Conservation (phyloP, 2,113 vertebrate genomes). For the Grammomys dolichurus region DNA sequence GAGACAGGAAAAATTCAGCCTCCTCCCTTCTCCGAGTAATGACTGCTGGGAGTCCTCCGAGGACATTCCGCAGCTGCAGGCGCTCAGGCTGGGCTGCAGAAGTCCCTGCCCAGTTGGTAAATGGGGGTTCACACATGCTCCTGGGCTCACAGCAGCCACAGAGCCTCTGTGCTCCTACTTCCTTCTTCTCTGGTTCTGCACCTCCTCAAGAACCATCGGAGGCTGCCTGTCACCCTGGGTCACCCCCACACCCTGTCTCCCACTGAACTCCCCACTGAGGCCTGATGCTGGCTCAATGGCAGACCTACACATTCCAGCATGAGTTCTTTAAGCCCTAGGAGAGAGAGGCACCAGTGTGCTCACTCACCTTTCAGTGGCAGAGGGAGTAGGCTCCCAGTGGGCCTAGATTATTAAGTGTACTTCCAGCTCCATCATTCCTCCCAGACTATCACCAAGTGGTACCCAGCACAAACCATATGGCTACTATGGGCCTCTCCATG, state of each 20-base stretch:
- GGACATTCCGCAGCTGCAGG: conserved; percentile 24
- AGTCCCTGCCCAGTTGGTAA: conserved; percentile 10
- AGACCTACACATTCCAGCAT: neutral
- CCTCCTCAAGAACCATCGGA: neutral
- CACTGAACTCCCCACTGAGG: neutral
- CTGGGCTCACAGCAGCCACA: neutral
- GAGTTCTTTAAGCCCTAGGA: neutral
- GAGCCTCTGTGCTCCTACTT: neutral
- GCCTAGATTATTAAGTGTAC: neutral
- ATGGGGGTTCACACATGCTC: conserved; percentile 16
- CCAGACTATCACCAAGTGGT: neutral
- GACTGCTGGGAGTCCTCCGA: neutral
- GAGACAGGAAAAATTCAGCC: conserved; percentile 36
- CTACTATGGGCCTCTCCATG: neutral
- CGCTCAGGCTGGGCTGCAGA: conserved; percentile 35
- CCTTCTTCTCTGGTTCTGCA: neutral
- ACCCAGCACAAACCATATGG: neutral
- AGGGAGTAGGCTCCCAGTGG: neutral
- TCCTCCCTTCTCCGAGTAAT: neutral
- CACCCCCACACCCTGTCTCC: rapidly evolving
- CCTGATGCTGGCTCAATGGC: neutral
- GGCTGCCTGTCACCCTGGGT: rapidly evolving
- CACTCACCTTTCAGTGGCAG: neutral
- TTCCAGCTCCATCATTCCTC: neutral
- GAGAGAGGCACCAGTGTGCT: neutral